Base-by-base conservation (phyloP, 2,888 invertebrate genomes). In the Nipponacmea schrenckii region DNA sequence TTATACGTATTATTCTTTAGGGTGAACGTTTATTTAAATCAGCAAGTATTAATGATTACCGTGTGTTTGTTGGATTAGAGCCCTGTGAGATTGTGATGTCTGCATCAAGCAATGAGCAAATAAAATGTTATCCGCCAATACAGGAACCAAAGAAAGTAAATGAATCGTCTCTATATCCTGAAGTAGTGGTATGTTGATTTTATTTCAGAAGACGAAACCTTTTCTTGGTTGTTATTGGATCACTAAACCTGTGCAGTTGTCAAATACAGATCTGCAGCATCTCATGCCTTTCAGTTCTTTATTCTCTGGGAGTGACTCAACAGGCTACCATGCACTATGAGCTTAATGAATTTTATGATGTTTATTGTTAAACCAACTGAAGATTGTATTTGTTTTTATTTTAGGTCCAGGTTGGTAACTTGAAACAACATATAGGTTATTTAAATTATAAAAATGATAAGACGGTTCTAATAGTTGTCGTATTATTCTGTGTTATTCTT, bases 401-500 rank as follows among this genome's bases (percentile, higher is more conserved):
- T 27, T 31, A 68, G 68, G 62, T 46, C 2, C 27, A 15, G 15
- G 56, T 68, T 8, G 68, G 68, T n/a, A 20, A 68, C 62, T 56
- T 48, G 17, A n/a, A 31, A 24, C 31, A 44, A 8, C 26, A 31
- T 3, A 39, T 68, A 7, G 68, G 68, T 31, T 68, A 17, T 62
- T 44, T 68, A 20, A 50, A 39, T n/a, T 68, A 68, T 5, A 10
- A 24, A 3, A 31, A n/a, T 39, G 27, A 56, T n/a, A 20, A 50
- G 39, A 39, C 62, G 62, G 27, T 39, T 27, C n/a, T 68, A 20
- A 15, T 56, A 20, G 39, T 68, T 24, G 48, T 62, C 7, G 15
- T 68, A 26, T 62, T 68, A n/a, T 17, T 27, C 31, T 8, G 39
- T 62, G 12, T 17, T 31, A 56, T 68, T 24, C 3, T 46, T 17